These are phyloP conservation scores for Choreutis nemorana DNA, from an alignment of 2,888 invertebrate species.

Conservation along the genomic window DNA sequence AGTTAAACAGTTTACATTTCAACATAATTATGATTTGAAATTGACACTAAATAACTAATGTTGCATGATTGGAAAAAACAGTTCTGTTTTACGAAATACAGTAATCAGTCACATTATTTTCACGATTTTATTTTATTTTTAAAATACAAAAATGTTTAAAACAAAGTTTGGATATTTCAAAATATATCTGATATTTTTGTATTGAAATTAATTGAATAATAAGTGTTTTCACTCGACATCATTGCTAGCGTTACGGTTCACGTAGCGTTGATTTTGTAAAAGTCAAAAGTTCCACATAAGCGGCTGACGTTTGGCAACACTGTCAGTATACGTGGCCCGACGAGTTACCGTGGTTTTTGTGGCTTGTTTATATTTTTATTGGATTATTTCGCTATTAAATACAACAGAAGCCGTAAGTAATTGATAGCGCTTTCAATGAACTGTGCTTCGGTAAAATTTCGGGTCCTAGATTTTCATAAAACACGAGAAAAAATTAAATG, in stretches of 20 bases:
- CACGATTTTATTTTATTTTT: too few species aligned
- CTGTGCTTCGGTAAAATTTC: conserved; percentile 11
- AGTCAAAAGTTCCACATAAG: conserved; percentile 64
- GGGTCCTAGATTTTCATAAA: conserved; percentile 10
- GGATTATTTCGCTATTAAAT: conserved; percentile 33
- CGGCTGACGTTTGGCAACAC: conserved; percentile 48
- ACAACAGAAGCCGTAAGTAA: conserved; percentile 44
- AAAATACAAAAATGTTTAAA: too few species aligned
- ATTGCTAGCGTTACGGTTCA: conserved; percentile 13
- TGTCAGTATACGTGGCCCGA: conserved; percentile 58
- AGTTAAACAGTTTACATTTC: too few species aligned
- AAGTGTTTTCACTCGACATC: too few species aligned
- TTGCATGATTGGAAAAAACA: too few species aligned
- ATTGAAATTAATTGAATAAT: too few species aligned
- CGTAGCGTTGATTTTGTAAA: conserved; percentile 10
- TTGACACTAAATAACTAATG: too few species aligned
- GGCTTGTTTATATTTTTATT: conserved; percentile 59
- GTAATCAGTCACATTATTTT: too few species aligned
- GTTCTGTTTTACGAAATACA: too few species aligned
- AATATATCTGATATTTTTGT: too few species aligned
- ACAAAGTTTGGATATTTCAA: too few species aligned
- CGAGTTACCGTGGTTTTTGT: conserved; percentile 36
- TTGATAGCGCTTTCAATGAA: conserved; percentile 9
- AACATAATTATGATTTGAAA: too few species aligned
- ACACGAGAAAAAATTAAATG: conserved; percentile 17